Evolutionary conservation across 2,113 vertebrate species (phyloP), one percentile per base, ranked within the genome.

Genomic region (Chloroceryle aenea): DNA sequence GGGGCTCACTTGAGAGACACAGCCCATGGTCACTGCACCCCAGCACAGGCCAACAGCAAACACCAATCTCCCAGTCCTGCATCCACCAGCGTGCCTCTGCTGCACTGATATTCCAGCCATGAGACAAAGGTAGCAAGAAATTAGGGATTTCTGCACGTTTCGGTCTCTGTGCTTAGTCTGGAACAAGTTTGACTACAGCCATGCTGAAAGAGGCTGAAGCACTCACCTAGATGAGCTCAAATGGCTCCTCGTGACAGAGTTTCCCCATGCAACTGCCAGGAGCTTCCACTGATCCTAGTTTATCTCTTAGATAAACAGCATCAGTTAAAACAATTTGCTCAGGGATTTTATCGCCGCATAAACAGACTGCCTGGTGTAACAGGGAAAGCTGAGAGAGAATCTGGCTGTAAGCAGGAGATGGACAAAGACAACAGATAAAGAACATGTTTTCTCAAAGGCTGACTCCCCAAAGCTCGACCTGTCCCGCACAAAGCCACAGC

Each of bases 231-330:
- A n/a, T 4, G 0, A 82, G 72, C 55, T 69, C 43, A 30, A 18
- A 38, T 7, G 25, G 55, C 45, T 94, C 61, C 85, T 34, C n/a
- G 0, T 6, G 45, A 43, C 55, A 34, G 66, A 50, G 61, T 8
- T 82, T 66, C 81, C 81, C 72, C 66, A 12, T 14, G 42, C 45
- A 42, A 55, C 89, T 79, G 89, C 73, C 92, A 56, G 94, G 89
- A 89, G 89, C 72, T 95, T 78, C 76, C 61, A 14, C 85, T 94
- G 94, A 93, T 96, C 93, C 95, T 3, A 36, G 71, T 93, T 93
- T 91, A 89, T 89, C 91, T 94, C 80, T 88, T 93, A 78, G 87
- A 91, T 91, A 95, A 96, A 95, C 93, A 96, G 88, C 95, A 91
- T 32, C 95, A 89, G 62, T 86, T 83, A 71, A 75, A 95, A 83